Evolutionary conservation across 2,797 vertebrate genomes (phyloP).

Genomic region (Gymnopithys bicolor): DNA sequence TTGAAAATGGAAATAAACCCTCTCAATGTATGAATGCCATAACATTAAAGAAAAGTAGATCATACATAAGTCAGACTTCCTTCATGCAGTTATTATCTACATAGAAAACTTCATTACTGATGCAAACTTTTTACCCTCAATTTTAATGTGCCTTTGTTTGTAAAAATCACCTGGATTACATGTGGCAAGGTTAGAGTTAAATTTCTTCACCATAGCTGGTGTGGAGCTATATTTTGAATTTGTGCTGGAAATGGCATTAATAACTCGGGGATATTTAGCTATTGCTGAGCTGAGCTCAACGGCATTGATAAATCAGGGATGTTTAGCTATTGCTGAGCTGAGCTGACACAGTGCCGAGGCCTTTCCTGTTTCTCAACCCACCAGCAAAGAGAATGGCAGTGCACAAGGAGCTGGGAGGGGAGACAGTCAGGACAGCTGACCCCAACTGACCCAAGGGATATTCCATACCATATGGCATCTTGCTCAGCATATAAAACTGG

Average conservation of each 20-base stretch:
- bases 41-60: neutral
- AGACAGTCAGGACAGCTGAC: neutral
- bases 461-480: neutral
- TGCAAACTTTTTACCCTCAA: neutral
- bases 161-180: neutral
- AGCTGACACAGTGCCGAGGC: neutral
- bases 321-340: neutral
- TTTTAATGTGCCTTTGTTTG: neutral
- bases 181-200: neutral
- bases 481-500: neutral
- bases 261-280: neutral
- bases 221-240: neutral
- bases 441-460: neutral
- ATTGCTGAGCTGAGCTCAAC: neutral
- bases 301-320: neutral
- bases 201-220: neutral
- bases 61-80: neutral
- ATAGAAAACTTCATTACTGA: neutral
- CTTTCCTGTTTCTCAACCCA: neutral
- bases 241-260: neutral
- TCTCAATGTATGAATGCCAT: neutral
- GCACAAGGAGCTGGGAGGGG: neutral
- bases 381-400: accelerated
- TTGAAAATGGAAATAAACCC: neutral
- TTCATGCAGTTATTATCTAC: neutral